Evolutionary conservation across 2,888 invertebrate species (phyloP).

Genomic region (Caenorhabditis plicata): DNA sequence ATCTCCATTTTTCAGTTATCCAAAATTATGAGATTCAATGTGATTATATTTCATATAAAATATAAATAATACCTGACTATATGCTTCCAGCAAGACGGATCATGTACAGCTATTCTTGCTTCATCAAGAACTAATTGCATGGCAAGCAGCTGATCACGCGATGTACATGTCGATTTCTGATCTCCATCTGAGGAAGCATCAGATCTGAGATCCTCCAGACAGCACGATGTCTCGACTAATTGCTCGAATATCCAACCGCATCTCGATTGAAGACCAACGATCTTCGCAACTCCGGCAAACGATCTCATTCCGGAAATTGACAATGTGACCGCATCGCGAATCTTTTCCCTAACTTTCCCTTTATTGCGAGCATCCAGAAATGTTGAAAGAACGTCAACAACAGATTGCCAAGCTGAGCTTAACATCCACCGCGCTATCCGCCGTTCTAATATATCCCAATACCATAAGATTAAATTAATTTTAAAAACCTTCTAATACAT

Average conservation of each 20-base stretch:
- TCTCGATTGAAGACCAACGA: slow-evolving; percentile 65
- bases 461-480: too few relatives aligned
- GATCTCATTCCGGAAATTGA: slow-evolving; percentile 43
- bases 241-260: slow-evolving; percentile 86
- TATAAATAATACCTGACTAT: slow-evolving; percentile 75
- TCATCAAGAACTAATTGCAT: slow-evolving; percentile 85
- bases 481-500: too few relatives aligned
- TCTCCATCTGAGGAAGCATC: slow-evolving; percentile 48
- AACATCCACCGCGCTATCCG: slow-evolving; percentile 44
- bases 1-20: neutral
- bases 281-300: slow-evolving; percentile 36
- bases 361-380: slow-evolving; percentile 40
- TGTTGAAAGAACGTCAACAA: slow-evolving; percentile 42
- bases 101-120: slow-evolving; percentile 87
- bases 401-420: slow-evolving; percentile 41
- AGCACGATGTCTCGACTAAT: slow-evolving; percentile 85
- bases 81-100: slow-evolving; percentile 91
- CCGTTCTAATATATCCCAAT: too few relatives aligned
- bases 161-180: slow-evolving; percentile 24
- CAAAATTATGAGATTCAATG: neutral
- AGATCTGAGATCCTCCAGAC: slow-evolving; percentile 70
- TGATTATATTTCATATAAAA: too few relatives aligned
- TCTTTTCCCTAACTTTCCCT: slow-evolving; percentile 31
- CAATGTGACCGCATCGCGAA: slow-evolving; percentile 39
- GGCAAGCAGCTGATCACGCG: slow-evolving; percentile 79